Percentiles rank a stretch among this genome's conserved stretches.
These are phyloP conservation scores for Sus cebifrons DNA, from an alignment of 2,797 vertebrate genomes.

Conservation along the genomic window DNA sequence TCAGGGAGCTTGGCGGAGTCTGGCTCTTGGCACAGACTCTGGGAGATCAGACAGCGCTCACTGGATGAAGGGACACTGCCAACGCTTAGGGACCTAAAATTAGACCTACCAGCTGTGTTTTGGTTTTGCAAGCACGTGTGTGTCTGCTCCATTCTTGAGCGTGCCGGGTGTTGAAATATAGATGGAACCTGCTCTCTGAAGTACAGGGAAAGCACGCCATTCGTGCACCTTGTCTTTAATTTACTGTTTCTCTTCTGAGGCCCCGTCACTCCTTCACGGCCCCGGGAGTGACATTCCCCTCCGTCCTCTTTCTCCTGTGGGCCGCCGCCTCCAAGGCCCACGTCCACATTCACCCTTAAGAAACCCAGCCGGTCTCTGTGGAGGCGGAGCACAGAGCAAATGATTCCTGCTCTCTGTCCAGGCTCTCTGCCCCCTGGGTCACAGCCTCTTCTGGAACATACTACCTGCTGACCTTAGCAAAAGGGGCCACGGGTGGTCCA, in stretches of 20 bases:
- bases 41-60: conserved; percentile 70
- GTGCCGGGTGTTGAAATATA: conserved; percentile 86
- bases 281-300: neutral
- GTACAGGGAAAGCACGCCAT: conserved; percentile 59
- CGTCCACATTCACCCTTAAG: neutral
- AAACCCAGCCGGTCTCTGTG: neutral
- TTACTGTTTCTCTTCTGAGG: conserved; percentile 63
- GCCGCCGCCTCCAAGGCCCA: neutral
- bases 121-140: conserved; percentile 89
- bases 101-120: conserved; percentile 91
- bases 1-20: conserved; percentile 64
- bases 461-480: neutral
- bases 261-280: neutral
- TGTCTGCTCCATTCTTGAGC: conserved; percentile 87
- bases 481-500: neutral
- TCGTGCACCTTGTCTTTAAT: conserved; percentile 73
- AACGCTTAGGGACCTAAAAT: conserved; percentile 89
- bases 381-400: neutral
- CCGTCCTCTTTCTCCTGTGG: neutral
- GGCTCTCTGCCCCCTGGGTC: neutral
- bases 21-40: conserved; percentile 60
- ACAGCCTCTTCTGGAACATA: neutral
- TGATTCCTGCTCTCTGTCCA: neutral
- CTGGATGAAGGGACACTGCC: conserved; percentile 85
- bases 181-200: conserved; percentile 86